Percentiles rank a stretch among this genome's conserved stretches.
Conservation (phyloP, 2,888 invertebrate species). For the Tolmerus cingulatus region DNA sequence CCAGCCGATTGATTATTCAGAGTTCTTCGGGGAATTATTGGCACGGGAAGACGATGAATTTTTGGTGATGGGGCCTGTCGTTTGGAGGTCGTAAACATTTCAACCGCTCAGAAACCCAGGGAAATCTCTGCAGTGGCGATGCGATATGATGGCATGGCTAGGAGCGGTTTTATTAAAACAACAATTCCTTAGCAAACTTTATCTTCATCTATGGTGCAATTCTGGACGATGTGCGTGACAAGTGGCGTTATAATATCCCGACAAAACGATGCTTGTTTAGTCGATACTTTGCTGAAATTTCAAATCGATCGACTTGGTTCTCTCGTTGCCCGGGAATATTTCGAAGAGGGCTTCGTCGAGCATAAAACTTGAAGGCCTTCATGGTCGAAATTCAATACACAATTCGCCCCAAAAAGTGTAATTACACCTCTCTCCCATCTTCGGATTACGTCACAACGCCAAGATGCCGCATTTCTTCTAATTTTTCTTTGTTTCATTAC, state of each 20-base stretch:
- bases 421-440: constrained; percentile 10
- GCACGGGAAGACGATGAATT: neutral
- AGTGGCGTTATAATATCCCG: neutral
- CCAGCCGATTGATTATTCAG: constrained; percentile 18
- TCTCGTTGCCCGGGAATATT: neutral
- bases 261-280: neutral
- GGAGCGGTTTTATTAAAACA: neutral
- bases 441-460: constrained; percentile 10
- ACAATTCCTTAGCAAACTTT: neutral
- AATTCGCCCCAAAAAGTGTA: neutral
- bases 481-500: constrained; percentile 19
- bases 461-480: constrained; percentile 30
- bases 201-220: neutral
- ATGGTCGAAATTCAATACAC: neutral
- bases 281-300: neutral
- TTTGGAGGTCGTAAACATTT: neutral
- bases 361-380: neutral
- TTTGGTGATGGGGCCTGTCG: neutral
- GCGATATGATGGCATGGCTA: neutral
- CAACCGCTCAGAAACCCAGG: neutral
- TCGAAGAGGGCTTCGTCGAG: neutral
- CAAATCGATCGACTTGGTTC: neutral
- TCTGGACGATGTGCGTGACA: neutral
- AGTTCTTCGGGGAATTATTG: constrained; percentile 11
- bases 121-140: neutral